phyloP scores from a whole-genome alignment of 2,797 vertebrate genomes.

The Acanthiza pusilla region DNA sequence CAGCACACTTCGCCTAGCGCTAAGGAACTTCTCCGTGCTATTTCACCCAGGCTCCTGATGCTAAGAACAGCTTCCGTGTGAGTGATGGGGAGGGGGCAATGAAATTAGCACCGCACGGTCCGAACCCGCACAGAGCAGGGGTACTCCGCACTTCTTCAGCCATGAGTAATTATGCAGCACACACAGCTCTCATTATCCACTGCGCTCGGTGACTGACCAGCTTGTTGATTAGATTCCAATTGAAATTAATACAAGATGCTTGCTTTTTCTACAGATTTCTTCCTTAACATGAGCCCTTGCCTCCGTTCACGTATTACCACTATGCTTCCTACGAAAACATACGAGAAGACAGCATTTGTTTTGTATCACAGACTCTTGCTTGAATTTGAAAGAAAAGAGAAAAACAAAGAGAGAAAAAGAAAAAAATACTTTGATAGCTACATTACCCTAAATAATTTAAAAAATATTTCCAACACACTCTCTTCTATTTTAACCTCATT shows the following conservation, averaged over 20 bases:
- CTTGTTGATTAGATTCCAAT: slow-evolving; percentile 51
- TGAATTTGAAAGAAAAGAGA: slow-evolving; percentile 4
- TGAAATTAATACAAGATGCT: slow-evolving; percentile 23
- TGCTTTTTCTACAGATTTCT: neutral
- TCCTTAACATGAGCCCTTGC: slow-evolving; percentile 23
- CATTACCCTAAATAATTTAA: neutral
- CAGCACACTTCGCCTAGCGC: slow-evolving; percentile 48
- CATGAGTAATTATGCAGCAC: slow-evolving; percentile 63
- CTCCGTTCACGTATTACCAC: neutral
- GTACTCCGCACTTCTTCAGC: slow-evolving; percentile 61
- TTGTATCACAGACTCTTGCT: neutral
- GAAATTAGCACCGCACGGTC: slow-evolving; percentile 40
- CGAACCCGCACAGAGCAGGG: slow-evolving; percentile 60
- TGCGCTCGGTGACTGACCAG: slow-evolving; percentile 59
- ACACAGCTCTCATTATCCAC: slow-evolving; percentile 53
- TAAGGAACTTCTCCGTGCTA: slow-evolving; percentile 69
- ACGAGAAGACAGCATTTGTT: neutral
- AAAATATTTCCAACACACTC: neutral
- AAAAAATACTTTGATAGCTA: neutral
- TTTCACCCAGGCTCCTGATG: slow-evolving; percentile 37
- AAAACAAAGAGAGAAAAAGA: neutral
- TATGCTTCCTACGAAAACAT: neutral
- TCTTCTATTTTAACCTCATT: slow-evolving; percentile 34
- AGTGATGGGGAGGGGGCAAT: slow-evolving; percentile 14
- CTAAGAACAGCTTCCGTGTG: slow-evolving; percentile 48